A percentile compares a stretch with the other conserved stretches of the same genome.
phyloP scores from a whole-genome alignment of 2,888 invertebrate species.

The Parapristionchus giblindavisi region DNA sequence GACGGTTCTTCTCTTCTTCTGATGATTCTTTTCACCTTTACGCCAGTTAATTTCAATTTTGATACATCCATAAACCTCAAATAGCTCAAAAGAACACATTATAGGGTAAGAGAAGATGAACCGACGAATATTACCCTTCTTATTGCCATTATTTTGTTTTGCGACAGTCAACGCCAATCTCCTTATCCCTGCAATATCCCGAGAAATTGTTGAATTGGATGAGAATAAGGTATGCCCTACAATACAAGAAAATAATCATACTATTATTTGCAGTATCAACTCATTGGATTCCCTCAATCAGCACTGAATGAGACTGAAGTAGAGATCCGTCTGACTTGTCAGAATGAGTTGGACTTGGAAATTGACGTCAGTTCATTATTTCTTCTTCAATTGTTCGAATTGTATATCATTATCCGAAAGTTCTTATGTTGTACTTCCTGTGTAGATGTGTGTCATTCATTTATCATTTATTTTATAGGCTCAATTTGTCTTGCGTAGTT shows the following conservation, averaged over 20 bases:
- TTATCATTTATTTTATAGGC: conserved; percentile 46
- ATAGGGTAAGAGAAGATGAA: neutral
- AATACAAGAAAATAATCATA: neutral
- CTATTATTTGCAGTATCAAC: conserved; percentile 61
- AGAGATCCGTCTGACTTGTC: conserved; percentile 60
- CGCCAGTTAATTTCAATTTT: neutral
- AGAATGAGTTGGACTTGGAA: conserved; percentile 54
- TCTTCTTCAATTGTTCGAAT: too few relatives aligned
- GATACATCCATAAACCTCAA: neutral
- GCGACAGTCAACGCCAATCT: conserved; percentile 20
- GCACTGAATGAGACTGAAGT: conserved; percentile 65
- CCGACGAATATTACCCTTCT: neutral
- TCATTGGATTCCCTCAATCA: conserved; percentile 66
- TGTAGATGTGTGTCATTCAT: too few relatives aligned
- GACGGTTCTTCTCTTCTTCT: neutral
- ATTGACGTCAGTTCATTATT: conserved; percentile 50
- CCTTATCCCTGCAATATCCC: conserved; percentile 35
- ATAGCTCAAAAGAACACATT: too few relatives aligned
- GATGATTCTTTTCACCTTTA: neutral
- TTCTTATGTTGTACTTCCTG: too few relatives aligned
- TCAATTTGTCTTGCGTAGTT: conserved; percentile 63
- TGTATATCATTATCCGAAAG: too few relatives aligned
- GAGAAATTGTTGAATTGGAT: conserved; percentile 34
- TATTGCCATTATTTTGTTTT: neutral
- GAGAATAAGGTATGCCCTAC: conserved; percentile 27